Evolutionary conservation across 2,113 vertebrate species (phyloP), one percentile per base, ranked within the genome.

Genomic region (Centropristis striata): DNA sequence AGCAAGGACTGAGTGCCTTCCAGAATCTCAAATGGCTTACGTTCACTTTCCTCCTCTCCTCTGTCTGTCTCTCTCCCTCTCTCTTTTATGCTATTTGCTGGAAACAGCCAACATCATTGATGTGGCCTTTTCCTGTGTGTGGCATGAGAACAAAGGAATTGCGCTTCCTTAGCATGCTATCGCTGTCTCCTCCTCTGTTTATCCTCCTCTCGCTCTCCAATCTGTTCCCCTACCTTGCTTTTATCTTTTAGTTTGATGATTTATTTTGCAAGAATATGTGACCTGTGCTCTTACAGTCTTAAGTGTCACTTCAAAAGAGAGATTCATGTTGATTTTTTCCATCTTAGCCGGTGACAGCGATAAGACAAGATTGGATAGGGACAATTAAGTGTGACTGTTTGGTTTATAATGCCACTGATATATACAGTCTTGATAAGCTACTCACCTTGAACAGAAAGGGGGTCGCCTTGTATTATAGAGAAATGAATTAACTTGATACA

Each of bases 21-120:
- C 89, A 91, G 93, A 93, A 93, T 94, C 89, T 86, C 88, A 92
- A 93, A 90, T 83, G 90, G 84, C 83, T 93, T 81, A 78, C 57
- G 21, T 44, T 88, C 72, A 80, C 86, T 89, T 78, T 83, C 83
- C 86, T 70, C 64, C 57, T 53, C 72, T 74, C 80, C 71, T 69
- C 6, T 10, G 59, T 54, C 27, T 2, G 54, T 6, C 69, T 68
- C 78, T 64, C 53, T 18, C 66, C 8, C 64, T 61, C 55, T 75
- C 59, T 50, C 73, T 82, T 83, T 83, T 70, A 81, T 87, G 65
- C 57, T 68, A 69, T 85, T 92, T 78, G 39, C 67, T 78, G 67
- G 82, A 88, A 90, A 92, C 79, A 86, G 87, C 65, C 71, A 65
- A 59, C 83, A 88, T 88, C 87, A 86, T 58, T 92, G 90, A 93